phyloP scores from a whole-genome alignment of 2,113 vertebrate genomes.

The Chloropsis cyanopogon region DNA sequence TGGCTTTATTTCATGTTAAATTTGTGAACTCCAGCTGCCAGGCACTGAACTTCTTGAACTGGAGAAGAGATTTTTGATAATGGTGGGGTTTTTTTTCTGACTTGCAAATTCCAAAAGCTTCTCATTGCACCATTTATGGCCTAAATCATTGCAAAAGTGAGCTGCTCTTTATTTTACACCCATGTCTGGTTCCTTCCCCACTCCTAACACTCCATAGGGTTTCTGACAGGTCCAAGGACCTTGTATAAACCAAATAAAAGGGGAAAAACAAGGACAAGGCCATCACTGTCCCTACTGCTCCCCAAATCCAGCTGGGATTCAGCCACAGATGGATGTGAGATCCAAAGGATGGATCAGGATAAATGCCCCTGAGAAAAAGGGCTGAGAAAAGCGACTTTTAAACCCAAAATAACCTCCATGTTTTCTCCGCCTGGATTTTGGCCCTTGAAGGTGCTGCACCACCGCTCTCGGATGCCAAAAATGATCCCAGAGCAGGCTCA shows the following conservation, averaged over 20 bases:
- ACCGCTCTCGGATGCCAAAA: neutral
- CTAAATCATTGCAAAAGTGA: neutral
- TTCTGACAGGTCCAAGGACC: neutral
- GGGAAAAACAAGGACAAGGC: neutral
- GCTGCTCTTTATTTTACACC: neutral
- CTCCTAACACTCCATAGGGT: rapidly evolving
- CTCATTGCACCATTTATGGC: neutral
- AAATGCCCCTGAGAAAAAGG: neutral
- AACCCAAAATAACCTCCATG: neutral
- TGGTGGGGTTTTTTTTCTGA: rapidly evolving
- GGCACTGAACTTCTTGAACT: neutral
- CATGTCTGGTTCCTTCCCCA: neutral
- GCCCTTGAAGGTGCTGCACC: neutral
- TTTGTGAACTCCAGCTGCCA: neutral
- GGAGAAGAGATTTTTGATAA: neutral
- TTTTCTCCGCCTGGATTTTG: neutral
- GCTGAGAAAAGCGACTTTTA: neutral
- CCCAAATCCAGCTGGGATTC: neutral
- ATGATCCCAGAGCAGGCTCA: neutral
- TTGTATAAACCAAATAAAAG: neutral
- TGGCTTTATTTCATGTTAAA: neutral
- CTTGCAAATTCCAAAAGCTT: neutral
- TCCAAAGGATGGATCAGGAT: neutral
- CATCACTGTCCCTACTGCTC: neutral
- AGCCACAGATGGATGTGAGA: neutral